phyloP scores from a whole-genome alignment of 2,113 vertebrate species.

The Cyphomyrus discorhynchus region DNA sequence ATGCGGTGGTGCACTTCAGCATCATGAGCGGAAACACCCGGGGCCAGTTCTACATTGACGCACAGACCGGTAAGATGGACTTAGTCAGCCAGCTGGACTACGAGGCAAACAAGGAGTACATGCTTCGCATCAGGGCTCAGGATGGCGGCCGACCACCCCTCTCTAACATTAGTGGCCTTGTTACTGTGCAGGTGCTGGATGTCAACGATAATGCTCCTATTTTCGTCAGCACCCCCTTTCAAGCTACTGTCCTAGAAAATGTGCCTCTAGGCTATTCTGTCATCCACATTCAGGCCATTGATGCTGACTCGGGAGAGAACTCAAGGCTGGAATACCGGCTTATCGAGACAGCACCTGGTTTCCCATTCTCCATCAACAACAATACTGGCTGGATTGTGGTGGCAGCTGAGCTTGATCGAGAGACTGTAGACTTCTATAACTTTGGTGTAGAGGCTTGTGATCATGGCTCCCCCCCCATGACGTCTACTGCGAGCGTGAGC shows the following conservation, averaged over 20 bases:
- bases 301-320: conserved; percentile 85
- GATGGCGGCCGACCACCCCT: conserved; percentile 85
- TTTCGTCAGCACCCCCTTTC: conserved; percentile 92
- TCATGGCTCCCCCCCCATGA: conserved; percentile 75
- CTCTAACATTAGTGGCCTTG: conserved; percentile 86
- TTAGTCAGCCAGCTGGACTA: conserved; percentile 86
- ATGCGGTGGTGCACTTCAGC: conserved; percentile 87
- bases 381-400: conserved; percentile 89
- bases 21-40: conserved; percentile 92
- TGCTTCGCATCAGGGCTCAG: conserved; percentile 78
- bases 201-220: conserved; percentile 90
- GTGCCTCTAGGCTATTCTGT: conserved; percentile 88
- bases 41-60: conserved; percentile 91
- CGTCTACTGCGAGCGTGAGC: conserved; percentile 81
- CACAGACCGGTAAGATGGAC: conserved; percentile 81
- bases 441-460: conserved; percentile 85
- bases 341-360: conserved; percentile 60
- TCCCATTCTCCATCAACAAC: conserved; percentile 87
- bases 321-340: conserved; percentile 78
- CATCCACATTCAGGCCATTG: conserved; percentile 87
- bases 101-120: conserved; percentile 86
- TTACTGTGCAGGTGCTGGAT: conserved; percentile 85
- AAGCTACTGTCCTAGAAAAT: conserved; percentile 87
- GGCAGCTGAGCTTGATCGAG: conserved; percentile 80
- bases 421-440: conserved; percentile 82